Evolutionary conservation across 2,888 invertebrate genomes (phyloP).

Genomic region (Drosophila recens): DNA sequence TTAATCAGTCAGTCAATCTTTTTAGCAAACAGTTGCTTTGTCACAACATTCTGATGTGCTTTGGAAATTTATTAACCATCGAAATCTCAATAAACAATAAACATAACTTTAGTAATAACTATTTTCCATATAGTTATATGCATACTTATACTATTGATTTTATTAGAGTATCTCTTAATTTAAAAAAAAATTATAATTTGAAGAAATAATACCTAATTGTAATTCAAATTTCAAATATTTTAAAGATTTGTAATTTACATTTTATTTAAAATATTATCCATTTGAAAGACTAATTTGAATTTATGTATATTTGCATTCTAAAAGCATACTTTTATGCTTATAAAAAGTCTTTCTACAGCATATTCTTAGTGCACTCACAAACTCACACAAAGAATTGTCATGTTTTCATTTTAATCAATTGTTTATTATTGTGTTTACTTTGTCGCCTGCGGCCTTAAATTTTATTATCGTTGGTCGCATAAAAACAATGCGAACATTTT

Average conservation of each 20-base stretch:
- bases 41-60: slow-evolving; percentile 65
- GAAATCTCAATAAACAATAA: no score
- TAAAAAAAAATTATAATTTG: no score
- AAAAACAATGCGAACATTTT: slow-evolving; percentile 59
- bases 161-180: no score
- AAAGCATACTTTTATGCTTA: no score
- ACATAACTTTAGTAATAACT: no score
- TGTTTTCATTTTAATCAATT: slow-evolving; percentile 21
- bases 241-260: background rate
- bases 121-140: no score
- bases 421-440: slow-evolving; percentile 77
- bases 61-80: slow-evolving; percentile 5
- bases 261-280: background rate
- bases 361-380: slow-evolving; percentile 7
- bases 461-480: slow-evolving; percentile 64
- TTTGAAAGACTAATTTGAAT: no score
- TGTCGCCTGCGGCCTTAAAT: slow-evolving; percentile 75
- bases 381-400: background rate
- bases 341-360: background rate
- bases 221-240: no score
- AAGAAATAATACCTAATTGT: no score
- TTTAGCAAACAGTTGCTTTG: slow-evolving; percentile 28
- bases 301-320: no score
- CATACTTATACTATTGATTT: no score
- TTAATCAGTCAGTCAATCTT: slow-evolving; percentile 27